A percentile compares a stretch with the other conserved stretches of the same genome.
Conservation (phyloP, 1,140 invertebrate species). For the Aphelinus atriplicis region DNA sequence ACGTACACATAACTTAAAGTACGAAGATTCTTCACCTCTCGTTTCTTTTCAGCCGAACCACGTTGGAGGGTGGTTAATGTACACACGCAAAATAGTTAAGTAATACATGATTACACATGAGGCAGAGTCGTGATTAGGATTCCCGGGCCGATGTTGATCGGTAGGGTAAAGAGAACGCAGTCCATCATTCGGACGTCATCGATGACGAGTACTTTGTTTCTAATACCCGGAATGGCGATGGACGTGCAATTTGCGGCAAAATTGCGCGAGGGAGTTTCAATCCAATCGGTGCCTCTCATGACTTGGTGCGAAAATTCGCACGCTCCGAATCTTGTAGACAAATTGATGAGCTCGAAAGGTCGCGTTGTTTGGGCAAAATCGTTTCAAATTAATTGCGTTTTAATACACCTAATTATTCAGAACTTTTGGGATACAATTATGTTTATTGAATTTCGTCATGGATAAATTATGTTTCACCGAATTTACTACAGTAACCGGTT, state of each 20-base stretch:
- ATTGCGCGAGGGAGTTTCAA: neutral
- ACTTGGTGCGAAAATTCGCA: neutral
- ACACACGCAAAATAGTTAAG: constrained; percentile 30
- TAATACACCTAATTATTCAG: neutral
- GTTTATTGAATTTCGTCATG: too few species aligned
- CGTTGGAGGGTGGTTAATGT: constrained; percentile 11
- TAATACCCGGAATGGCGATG: neutral
- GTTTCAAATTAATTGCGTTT: neutral
- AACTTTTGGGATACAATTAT: too few species aligned
- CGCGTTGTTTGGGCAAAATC: neutral
- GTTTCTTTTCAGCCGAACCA: neutral
- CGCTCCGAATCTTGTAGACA: neutral
- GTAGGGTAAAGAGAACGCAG: neutral
- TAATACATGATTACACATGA: constrained; percentile 20
- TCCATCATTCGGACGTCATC: neutral
- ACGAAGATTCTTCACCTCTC: neutral
- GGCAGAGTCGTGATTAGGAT: constrained; percentile 2
- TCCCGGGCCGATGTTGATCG: neutral
- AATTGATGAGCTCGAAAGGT: neutral
- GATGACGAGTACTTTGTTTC: neutral
- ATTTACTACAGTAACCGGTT: too few species aligned
- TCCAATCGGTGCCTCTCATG: neutral
- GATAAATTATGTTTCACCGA: too few species aligned
- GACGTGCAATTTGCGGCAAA: neutral
- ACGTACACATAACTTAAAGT: neutral